phyloP scores from a whole-genome alignment of 2,888 invertebrate genomes.

The Nesidiocoris tenuis region DNA sequence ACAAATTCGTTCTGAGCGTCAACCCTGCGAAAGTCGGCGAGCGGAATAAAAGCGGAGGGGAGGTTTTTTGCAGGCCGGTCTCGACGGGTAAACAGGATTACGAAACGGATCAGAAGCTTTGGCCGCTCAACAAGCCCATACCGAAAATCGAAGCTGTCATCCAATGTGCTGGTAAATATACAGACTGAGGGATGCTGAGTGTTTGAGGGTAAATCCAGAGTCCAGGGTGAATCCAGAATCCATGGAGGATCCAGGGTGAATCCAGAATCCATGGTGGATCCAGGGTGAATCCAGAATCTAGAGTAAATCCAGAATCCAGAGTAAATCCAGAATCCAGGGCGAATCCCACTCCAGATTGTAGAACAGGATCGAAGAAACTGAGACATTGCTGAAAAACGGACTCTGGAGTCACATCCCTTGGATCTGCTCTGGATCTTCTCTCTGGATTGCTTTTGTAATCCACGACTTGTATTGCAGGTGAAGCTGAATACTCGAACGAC shows the following conservation, averaged over 20 bases:
- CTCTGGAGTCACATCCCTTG: too few species aligned
- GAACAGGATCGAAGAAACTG: too few species aligned
- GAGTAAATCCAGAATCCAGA: too few species aligned
- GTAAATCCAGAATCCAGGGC: too few species aligned
- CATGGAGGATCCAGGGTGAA: too few species aligned
- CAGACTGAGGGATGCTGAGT: not conserved
- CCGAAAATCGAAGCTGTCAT: slow-evolving; percentile 69
- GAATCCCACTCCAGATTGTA: too few species aligned
- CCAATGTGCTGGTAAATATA: slow-evolving; percentile 62
- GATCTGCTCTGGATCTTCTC: too few species aligned
- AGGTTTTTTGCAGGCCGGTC: slow-evolving; percentile 61
- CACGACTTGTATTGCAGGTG: slow-evolving; percentile 59
- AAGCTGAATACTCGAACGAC: slow-evolving; percentile 76
- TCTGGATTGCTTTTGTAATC: not conserved
- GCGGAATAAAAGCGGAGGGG: slow-evolving; percentile 62
- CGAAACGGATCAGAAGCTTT: slow-evolving; percentile 67
- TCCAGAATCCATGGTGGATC: too few species aligned
- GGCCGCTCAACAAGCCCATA: slow-evolving; percentile 73
- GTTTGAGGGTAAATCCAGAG: not conserved
- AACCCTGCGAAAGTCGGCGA: slow-evolving; percentile 59
- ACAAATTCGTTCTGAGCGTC: slow-evolving; percentile 63
- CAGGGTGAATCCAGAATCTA: too few species aligned
- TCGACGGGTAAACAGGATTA: slow-evolving; percentile 70
- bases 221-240: too few species aligned
- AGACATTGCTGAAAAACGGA: too few species aligned